Evolutionary conservation across 1,140 invertebrate genomes (phyloP).

Genomic region (Brachionus asplanchnoidis): DNA sequence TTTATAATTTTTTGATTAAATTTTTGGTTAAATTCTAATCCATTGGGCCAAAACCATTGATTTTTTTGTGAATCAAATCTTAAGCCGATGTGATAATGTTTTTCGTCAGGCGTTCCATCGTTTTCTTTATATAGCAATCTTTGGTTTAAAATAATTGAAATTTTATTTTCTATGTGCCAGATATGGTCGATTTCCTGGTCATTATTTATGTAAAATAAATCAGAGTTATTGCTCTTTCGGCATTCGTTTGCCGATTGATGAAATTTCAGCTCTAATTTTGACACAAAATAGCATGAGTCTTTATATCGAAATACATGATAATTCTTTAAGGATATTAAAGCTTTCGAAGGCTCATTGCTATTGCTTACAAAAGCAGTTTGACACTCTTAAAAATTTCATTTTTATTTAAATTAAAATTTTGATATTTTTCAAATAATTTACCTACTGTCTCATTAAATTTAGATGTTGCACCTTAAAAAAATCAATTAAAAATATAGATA

Average conservation of each 20-base stretch:
- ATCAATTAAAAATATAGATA: background rate
- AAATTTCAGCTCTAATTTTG: background rate
- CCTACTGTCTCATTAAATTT: background rate
- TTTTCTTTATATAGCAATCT: background rate
- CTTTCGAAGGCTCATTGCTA: background rate
- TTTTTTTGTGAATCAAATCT: background rate
- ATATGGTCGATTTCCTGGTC: background rate
- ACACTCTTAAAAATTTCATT: background rate
- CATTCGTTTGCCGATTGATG: background rate
- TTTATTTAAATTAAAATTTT: background rate
- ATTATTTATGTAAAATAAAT: background rate
- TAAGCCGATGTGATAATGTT: background rate
- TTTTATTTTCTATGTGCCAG: background rate
- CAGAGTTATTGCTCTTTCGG: background rate
- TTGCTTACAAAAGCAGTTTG: background rate
- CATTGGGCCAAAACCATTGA: background rate
- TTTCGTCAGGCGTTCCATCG: background rate
- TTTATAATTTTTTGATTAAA: background rate
- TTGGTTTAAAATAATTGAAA: background rate
- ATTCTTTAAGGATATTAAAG: background rate
- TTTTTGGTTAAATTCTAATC: background rate
- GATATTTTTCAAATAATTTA: background rate
- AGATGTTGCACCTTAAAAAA: background rate
- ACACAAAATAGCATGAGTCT: conserved; percentile 5
- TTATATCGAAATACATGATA: background rate